A percentile compares a stretch with the other conserved stretches of the same genome.
Evolutionary conservation across 1,140 invertebrate genomes (phyloP).

Genomic region (Sminthurides bifidus): DNA sequence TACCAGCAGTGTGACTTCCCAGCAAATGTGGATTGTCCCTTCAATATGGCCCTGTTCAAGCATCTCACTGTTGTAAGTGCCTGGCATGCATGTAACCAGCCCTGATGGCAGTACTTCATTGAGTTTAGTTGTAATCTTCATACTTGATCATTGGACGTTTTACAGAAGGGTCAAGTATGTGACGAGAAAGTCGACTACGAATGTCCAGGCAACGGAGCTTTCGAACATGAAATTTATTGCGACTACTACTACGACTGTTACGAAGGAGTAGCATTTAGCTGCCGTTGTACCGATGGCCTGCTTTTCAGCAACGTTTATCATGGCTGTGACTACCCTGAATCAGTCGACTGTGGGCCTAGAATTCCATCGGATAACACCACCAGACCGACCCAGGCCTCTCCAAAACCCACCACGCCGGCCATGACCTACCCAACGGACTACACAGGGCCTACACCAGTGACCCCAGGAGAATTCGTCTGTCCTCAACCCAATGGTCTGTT

Average conservation of each 20-base stretch:
- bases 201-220: conserved; percentile 14
- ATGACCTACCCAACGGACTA: too few species aligned
- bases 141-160: too few species aligned
- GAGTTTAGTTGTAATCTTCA: too few species aligned
- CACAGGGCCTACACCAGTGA: neutral
- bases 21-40: neutral
- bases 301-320: conserved; percentile 15
- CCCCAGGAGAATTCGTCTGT: neutral
- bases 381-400: neutral
- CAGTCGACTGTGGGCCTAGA: conserved; percentile 12
- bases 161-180: too few species aligned
- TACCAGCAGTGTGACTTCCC: conserved; percentile 1
- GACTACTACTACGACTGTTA: conserved; percentile 23
- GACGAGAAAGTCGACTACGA: too few species aligned
- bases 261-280: conserved; percentile 4
- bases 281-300: neutral
- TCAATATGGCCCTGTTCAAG: too few species aligned
- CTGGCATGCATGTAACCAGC: too few species aligned
- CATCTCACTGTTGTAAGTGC: too few species aligned
- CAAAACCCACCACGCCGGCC: neutral
- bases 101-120: too few species aligned
- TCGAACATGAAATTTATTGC: conserved; percentile 12
- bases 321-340: conserved; percentile 19
- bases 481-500: neutral
- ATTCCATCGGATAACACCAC: neutral